These are phyloP conservation scores for Rhineura floridana DNA, from an alignment of 2,113 vertebrate species.

Conservation along the genomic window DNA sequence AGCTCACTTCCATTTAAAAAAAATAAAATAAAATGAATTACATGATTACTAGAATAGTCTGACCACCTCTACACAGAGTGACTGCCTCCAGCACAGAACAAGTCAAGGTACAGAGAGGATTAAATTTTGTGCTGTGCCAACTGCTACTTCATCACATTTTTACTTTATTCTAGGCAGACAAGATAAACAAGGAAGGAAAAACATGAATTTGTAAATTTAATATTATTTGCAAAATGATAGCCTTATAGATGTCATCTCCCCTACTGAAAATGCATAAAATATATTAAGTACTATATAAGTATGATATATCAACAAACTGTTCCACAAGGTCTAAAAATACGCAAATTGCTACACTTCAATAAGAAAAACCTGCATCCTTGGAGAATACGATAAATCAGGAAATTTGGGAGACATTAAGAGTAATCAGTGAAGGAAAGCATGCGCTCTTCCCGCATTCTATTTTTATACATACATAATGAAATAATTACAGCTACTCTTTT, in stretches of 20 bases:
- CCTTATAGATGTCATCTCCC: conserved; percentile 68
- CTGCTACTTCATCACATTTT: conserved; percentile 62
- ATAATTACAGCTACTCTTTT: conserved; percentile 85
- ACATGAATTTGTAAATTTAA: conserved; percentile 61
- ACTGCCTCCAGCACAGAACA: background rate
- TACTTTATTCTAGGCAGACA: conserved; percentile 62
- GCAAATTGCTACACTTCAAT: conserved; percentile 88
- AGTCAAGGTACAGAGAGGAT: background rate
- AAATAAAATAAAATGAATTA: too few species aligned
- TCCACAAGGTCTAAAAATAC: conserved; percentile 87
- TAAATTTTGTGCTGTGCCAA: conserved; percentile 55
- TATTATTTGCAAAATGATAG: conserved; percentile 65
- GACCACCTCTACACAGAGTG: background rate
- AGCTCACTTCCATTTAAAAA: too few species aligned
- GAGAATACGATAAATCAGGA: conserved; percentile 89
- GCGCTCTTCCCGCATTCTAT: conserved; percentile 81
- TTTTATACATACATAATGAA: conserved; percentile 88
- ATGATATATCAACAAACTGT: conserved; percentile 86
- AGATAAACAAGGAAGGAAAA: conserved; percentile 55
- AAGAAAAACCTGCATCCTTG: conserved; percentile 86
- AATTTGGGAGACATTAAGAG: conserved; percentile 88
- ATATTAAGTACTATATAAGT: conserved; percentile 79
- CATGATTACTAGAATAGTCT: background rate
- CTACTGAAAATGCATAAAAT: conserved; percentile 75
- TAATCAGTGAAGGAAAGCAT: conserved; percentile 86